These are phyloP conservation scores for Heteromyza rotundicornis DNA, from an alignment of 2,888 invertebrate species.

Conservation along the genomic window DNA sequence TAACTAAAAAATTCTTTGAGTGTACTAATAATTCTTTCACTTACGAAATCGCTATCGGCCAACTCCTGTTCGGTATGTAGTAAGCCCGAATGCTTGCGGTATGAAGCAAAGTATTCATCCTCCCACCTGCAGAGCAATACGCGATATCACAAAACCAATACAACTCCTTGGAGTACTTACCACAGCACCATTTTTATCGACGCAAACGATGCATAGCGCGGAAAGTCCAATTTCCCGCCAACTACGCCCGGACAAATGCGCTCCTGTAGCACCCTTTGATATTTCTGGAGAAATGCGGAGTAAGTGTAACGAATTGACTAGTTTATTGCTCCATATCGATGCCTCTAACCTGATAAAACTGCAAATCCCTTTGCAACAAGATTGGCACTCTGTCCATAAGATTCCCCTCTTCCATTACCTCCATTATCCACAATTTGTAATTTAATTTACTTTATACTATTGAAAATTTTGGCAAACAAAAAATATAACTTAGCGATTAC, in stretches of 20 bases:
- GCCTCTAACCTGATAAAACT: conserved; percentile 76
- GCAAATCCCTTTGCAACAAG: conserved; percentile 79
- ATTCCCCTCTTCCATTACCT: conserved; percentile 89
- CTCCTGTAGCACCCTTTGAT: conserved; percentile 79
- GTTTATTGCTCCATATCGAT: neutral
- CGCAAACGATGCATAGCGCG: conserved; percentile 82
- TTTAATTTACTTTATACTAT: neutral
- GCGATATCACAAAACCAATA: neutral
- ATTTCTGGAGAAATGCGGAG: conserved; percentile 62
- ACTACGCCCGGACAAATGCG: conserved; percentile 80
- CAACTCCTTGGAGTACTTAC: conserved; percentile 51
- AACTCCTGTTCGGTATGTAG: conserved; percentile 59
- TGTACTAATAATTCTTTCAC: no score
- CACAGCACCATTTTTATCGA: conserved; percentile 83
- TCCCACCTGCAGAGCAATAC: conserved; percentile 67
- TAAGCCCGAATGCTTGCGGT: conserved; percentile 71
- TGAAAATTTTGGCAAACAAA: no score
- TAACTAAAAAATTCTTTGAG: no score
- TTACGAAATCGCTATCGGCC: conserved; percentile 50
- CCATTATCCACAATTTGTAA: conserved; percentile 64
- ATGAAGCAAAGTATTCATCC: conserved; percentile 80
- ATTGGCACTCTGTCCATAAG: conserved; percentile 86
- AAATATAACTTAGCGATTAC: no score
- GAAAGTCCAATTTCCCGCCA: conserved; percentile 82
- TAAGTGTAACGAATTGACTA: conserved; percentile 4